phyloP scores from a whole-genome alignment of 1,140 invertebrate genomes.

The Hydropsyche tenuis region DNA sequence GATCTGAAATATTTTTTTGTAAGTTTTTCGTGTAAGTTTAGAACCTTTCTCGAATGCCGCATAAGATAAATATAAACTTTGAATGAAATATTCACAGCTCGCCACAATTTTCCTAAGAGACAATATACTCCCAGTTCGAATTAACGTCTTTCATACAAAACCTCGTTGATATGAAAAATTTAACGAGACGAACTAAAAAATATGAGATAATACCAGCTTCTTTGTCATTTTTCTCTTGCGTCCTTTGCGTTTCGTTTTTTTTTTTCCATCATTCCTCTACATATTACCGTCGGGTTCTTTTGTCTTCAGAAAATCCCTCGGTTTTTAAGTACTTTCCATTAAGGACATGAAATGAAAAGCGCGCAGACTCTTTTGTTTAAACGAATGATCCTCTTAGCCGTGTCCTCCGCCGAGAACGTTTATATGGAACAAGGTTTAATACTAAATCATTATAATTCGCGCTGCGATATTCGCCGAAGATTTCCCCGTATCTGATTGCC shows the following conservation, averaged over 20 bases:
- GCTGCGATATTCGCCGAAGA: constrained; percentile 19
- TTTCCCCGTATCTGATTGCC: not conserved
- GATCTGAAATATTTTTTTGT: no score
- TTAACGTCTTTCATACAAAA: constrained; percentile 1
- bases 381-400: constrained; percentile 45
- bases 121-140: not conserved
- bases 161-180: not conserved
- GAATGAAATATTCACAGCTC: no score
- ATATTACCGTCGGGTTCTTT: constrained; percentile 29
- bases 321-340: constrained; percentile 46
- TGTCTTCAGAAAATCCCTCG: constrained; percentile 38
- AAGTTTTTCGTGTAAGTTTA: no score
- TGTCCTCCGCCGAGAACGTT: constrained; percentile 22
- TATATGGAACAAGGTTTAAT: constrained; percentile 30
- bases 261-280: not conserved
- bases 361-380: constrained; percentile 42
- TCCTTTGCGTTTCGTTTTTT: not conserved
- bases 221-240: not conserved
- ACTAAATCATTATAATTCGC: constrained; percentile 33
- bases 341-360: constrained; percentile 46
- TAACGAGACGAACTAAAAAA: not conserved
- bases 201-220: constrained; percentile 13
- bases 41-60: no score
- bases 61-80: no score
- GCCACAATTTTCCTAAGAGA: no score